Percentiles rank a stretch among this genome's conserved stretches.
Evolutionary conservation across 2,888 invertebrate species (phyloP).

Genomic region (Lathronympha strigana): DNA sequence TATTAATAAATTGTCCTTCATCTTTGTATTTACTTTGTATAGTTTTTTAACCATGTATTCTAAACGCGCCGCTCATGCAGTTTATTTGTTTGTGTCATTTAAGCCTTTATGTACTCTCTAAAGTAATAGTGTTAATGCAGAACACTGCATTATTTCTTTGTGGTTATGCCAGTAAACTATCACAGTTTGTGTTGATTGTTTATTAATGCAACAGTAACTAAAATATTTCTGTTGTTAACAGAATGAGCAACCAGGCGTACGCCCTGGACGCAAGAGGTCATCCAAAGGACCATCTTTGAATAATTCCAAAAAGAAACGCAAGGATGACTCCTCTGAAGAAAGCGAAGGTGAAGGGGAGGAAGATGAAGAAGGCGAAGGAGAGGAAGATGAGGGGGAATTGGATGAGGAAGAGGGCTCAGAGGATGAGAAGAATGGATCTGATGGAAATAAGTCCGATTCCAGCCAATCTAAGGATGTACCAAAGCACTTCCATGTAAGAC

Average conservation of each 20-base stretch:
- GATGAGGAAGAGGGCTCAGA: constrained; percentile 81
- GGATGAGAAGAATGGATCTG: constrained; percentile 81
- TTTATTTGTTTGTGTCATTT: no score
- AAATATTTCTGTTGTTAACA: constrained; percentile 44
- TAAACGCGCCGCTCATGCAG: no score
- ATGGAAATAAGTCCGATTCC: constrained; percentile 81
- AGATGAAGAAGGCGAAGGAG: constrained; percentile 70
- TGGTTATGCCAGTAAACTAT: neutral
- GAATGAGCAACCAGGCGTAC: constrained; percentile 66
- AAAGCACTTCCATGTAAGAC: constrained; percentile 81
- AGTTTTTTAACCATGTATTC: no score
- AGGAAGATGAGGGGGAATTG: constrained; percentile 76
- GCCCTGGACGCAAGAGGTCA: constrained; percentile 69
- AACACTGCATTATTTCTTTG: no score
- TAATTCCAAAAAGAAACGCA: constrained; percentile 78
- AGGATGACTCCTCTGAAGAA: constrained; percentile 76
- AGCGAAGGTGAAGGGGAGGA: constrained; percentile 77
- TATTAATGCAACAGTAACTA: neutral
- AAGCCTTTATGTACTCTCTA: no score
- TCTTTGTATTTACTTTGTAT: no score
- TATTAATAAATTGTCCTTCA: no score
- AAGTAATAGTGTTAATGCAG: no score
- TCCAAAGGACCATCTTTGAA: constrained; percentile 61
- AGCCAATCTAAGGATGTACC: constrained; percentile 83
- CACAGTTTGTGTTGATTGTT: neutral